These are phyloP conservation scores for Epinephelus cyanopodus DNA, from an alignment of 2,113 vertebrate genomes.

Conservation along the genomic window DNA sequence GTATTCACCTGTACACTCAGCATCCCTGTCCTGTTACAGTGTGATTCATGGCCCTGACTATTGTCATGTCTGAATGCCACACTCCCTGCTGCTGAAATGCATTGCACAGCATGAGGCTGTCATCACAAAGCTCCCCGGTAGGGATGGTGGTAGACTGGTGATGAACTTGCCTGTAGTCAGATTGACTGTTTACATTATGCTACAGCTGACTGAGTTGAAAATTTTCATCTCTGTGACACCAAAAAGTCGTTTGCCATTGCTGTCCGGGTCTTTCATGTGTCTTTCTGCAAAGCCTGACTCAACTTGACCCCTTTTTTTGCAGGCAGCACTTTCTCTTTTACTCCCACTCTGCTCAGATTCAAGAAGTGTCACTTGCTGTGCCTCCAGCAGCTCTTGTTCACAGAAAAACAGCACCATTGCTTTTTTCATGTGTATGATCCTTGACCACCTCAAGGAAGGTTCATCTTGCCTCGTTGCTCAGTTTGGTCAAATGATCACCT, in stretches of 20 bases:
- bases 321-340: background rate
- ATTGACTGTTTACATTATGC: background rate
- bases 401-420: background rate
- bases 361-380: background rate
- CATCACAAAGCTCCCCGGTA: background rate
- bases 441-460: background rate
- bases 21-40: background rate
- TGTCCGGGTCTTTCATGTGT: background rate
- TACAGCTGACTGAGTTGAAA: slow-evolving; percentile 23
- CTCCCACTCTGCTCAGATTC: background rate
- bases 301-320: background rate
- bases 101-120: background rate
- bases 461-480: background rate
- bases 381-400: background rate
- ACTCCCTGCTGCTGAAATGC: background rate
- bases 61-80: background rate
- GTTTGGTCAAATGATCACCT: background rate
- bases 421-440: background rate
- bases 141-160: background rate
- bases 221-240: slow-evolving; percentile 1
- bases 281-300: slow-evolving; percentile 15
- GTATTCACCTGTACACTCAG: background rate
- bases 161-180: slow-evolving; percentile 1
- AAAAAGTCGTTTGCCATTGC: slow-evolving; percentile 9
- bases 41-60: background rate